Conservation (phyloP, 64 coral and sea anemone genomes). For the Actinia equina region DNA sequence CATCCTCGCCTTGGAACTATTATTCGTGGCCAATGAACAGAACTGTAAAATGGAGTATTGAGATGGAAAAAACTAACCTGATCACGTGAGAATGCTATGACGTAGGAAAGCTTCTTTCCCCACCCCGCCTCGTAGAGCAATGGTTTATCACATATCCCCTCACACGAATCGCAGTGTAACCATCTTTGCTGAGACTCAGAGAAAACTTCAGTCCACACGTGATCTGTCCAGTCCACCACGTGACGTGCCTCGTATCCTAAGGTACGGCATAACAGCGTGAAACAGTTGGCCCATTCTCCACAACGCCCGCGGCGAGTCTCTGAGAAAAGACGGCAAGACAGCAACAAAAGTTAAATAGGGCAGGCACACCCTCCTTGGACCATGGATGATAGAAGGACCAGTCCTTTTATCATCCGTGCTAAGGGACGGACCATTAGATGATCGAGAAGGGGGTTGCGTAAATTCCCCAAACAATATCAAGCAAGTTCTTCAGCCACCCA, state of each 20-base stretch:
- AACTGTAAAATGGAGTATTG: background rate
- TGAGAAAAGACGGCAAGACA: background rate
- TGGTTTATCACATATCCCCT: conserved; percentile 82
- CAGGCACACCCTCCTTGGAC: too few relatives aligned
- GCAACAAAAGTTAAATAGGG: background rate
- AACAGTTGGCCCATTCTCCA: conserved; percentile 91
- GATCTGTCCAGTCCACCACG: conserved; percentile 91
- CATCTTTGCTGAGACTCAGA: conserved; percentile 70
- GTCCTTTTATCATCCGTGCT: too few relatives aligned
- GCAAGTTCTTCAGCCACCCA: too few relatives aligned
- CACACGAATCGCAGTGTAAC: conserved; percentile 83
- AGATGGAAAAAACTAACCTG: conserved; percentile 31
- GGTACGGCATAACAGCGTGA: conserved; percentile 70
- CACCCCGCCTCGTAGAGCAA: conserved; percentile 89
- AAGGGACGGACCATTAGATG: too few relatives aligned
- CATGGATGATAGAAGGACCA: too few relatives aligned
- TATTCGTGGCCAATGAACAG: too few relatives aligned
- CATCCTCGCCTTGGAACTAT: too few relatives aligned
- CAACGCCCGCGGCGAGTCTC: conserved; percentile 84
- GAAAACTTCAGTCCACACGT: conserved; percentile 92
- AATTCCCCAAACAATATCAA: too few relatives aligned
- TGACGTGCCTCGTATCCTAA: conserved; percentile 76
- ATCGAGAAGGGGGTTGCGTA: too few relatives aligned
- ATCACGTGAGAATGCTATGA: conserved; percentile 84
- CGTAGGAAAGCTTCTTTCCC: conserved; percentile 75